phyloP scores from a whole-genome alignment of 1,140 invertebrate genomes.

The Bacillus rossius region DNA sequence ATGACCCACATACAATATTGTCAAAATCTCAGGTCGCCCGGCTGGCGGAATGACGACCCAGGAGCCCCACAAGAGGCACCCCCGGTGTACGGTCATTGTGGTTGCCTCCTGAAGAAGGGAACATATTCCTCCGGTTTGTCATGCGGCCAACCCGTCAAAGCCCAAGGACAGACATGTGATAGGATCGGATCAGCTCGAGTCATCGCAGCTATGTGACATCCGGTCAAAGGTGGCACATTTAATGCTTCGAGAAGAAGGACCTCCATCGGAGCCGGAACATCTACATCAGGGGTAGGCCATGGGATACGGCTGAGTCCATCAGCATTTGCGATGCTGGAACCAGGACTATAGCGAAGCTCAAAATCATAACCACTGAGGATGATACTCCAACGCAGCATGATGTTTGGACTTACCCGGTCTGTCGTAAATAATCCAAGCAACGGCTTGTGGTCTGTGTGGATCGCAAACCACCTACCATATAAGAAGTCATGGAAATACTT shows the following conservation, averaged over 20 bases:
- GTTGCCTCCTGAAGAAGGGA: slow-evolving; percentile 1
- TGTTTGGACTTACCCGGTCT: background rate
- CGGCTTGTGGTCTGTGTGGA: slow-evolving; percentile 45
- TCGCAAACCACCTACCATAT: slow-evolving; percentile 36
- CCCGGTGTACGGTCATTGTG: slow-evolving; percentile 15
- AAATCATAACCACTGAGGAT: background rate
- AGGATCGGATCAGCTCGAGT: slow-evolving; percentile 9
- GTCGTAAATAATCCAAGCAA: slow-evolving; percentile 24
- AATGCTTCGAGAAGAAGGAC: slow-evolving; percentile 11
- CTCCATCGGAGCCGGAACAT: background rate
- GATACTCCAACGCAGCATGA: slow-evolving; percentile 1
- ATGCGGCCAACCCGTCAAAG: background rate
- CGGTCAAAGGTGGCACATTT: slow-evolving; percentile 3
- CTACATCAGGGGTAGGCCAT: background rate
- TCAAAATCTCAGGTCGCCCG: slow-evolving; percentile 22
- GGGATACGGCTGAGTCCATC: background rate
- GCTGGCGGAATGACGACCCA: slow-evolving; percentile 37
- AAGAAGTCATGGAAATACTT: slow-evolving; percentile 29
- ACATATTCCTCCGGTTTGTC: slow-evolving; percentile 2
- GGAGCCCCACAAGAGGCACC: slow-evolving; percentile 28
- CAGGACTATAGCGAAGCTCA: background rate
- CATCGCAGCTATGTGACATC: slow-evolving; percentile 1
- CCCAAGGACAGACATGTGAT: background rate
- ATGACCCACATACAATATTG: slow-evolving; percentile 39
- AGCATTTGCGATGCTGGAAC: background rate